Evolutionary conservation across 2,113 vertebrate species (phyloP), one percentile per base, ranked within the genome.

Genomic region (Helogale parvula): DNA sequence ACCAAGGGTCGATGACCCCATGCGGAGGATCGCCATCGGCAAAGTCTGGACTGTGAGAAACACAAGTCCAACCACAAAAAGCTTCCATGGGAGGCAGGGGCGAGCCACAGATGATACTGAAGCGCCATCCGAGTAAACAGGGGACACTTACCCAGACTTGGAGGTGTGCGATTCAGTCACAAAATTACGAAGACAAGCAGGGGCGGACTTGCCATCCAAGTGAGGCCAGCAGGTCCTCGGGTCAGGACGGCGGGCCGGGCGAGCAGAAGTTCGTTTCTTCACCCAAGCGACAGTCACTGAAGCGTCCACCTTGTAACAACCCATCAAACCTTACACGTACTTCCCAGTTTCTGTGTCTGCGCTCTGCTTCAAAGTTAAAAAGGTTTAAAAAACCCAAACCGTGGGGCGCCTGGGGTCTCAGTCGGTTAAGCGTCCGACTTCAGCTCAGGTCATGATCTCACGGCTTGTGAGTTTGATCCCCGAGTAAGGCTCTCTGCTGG

Each of bases 1-100:
- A 35, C 65, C 45, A 85, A 41, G 57, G 27, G 16, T 0, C 54
- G 47, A 79, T 5, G 0, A 3, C 2, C 12, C 13, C 19, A 50
- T 5, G 27, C 72, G 27, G 47, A 45, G 50, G 68, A 12, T 52
- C 1, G 0, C 2, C 1, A 31, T 1, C n/a, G 1, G 65, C 54
- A 27, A 23, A 14, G 15, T 27, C 35, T 3, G 33, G 25, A 50
- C 23, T 5, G 38, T 4, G 50, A 35, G 47, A 66, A 11, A 15
- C 33, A 25, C 29, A 11, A 27, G 63, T 19, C 33, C 11, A 27
- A 7, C 60, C 33, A 33, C 45, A 25, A 19, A 41, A 6, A 3
- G 12, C 16, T 12, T 19, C 71, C 50, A 14, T 0, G 3, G 72
- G 65, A 31, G 38, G 57, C 1, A 2, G 47, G 13, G 60, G 7